Percentiles rank a stretch among this genome's conserved stretches.
phyloP scores from a whole-genome alignment of 1,140 invertebrate species.

The Sitobion miscanthi region DNA sequence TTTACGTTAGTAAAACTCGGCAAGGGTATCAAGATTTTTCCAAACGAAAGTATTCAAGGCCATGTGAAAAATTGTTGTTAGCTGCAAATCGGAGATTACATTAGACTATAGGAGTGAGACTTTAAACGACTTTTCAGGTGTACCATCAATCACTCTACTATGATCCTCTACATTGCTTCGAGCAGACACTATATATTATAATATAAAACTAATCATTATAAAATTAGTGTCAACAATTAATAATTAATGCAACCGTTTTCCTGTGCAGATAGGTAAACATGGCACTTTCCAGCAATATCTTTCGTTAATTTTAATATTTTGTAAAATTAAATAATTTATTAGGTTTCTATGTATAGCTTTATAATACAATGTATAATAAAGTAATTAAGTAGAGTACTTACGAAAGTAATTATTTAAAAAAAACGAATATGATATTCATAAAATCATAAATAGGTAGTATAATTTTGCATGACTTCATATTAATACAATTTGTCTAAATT shows the following conservation, averaged over 20 bases:
- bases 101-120: not conserved
- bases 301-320: not conserved
- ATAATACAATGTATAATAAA: not conserved
- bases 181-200: not conserved
- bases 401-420: not conserved
- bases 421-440: not conserved
- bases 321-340: not conserved
- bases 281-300: not conserved
- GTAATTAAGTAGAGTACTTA: not conserved
- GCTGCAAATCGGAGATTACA: conserved; percentile 36
- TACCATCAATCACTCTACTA: conserved; percentile 29
- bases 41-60: not conserved
- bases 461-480: not conserved
- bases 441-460: not conserved
- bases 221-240: not conserved
- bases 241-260: not conserved
- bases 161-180: not conserved
- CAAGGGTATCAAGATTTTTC: not conserved
- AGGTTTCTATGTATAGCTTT: not conserved
- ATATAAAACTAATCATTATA: conserved; percentile 24
- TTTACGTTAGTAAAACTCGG: not conserved
- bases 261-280: not conserved
- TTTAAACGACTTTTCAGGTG: conserved; percentile 37
- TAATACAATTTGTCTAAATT: not conserved
- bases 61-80: conserved; percentile 2